Evolutionary conservation across 1,140 invertebrate species (phyloP).

Genomic region (Colletes latitarsis): DNA sequence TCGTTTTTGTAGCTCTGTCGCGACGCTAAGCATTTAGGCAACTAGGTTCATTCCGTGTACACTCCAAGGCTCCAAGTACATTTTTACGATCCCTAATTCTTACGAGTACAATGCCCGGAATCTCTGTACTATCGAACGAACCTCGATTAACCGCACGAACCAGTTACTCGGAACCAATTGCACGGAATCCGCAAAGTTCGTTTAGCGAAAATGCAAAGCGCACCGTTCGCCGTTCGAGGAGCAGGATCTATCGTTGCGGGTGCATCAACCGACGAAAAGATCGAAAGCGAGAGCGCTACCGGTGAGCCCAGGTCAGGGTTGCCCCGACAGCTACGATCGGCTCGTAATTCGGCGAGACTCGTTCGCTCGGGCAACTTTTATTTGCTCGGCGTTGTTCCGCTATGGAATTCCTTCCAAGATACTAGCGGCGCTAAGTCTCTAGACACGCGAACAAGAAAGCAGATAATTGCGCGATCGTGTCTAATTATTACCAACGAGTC

Average conservation of each 20-base stretch:
- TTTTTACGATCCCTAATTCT: not conserved
- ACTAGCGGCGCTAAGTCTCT: conserved; percentile 40
- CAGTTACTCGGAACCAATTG: not conserved
- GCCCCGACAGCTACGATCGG: conserved; percentile 57
- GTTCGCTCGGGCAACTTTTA: conserved; percentile 32
- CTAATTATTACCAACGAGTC: conserved; percentile 71
- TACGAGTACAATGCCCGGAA: too few relatives aligned
- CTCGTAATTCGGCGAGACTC: conserved; percentile 44
- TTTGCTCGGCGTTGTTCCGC: conserved; percentile 35
- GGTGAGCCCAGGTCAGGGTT: conserved; percentile 67
- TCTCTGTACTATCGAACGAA: too few relatives aligned
- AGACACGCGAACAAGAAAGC: conserved; percentile 71
- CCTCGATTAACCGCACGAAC: not conserved
- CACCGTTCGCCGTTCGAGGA: not conserved
- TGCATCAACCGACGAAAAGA: conserved; percentile 38
- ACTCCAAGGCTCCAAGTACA: not conserved
- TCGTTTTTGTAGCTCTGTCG: too few relatives aligned
- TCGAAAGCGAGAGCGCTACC: conserved; percentile 49
- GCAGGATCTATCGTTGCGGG: conserved; percentile 20
- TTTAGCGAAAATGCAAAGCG: conserved; percentile 33
- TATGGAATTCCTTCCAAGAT: conserved; percentile 37
- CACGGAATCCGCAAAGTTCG: not conserved
- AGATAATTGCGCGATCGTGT: conserved; percentile 74
- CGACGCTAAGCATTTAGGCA: too few relatives aligned
- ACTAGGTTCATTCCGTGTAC: too few relatives aligned